Conservation (phyloP, 2,113 vertebrate genomes). For the Mustela lutreola region DNA sequence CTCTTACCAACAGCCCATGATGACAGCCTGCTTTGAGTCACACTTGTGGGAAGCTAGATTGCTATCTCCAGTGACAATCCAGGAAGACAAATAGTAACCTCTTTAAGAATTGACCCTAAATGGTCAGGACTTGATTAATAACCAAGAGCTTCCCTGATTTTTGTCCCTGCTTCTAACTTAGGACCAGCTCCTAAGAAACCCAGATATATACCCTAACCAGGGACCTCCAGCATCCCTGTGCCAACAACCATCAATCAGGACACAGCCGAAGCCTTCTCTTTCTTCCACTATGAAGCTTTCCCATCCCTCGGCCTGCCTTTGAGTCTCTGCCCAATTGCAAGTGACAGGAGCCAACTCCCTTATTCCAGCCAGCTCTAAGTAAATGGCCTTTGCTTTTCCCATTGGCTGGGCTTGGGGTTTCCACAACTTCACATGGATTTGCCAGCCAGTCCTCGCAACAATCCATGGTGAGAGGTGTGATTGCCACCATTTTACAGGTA, state of each 20-base stretch:
- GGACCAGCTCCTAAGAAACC: background rate
- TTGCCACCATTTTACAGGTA: background rate
- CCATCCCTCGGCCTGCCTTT: background rate
- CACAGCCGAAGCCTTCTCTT: background rate
- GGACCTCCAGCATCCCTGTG: background rate
- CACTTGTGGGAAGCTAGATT: background rate
- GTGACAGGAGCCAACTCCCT: background rate
- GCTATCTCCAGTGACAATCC: background rate
- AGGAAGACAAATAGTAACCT: background rate
- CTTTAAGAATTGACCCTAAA: background rate
- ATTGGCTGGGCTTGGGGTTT: background rate
- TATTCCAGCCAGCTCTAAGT: background rate
- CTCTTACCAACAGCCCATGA: background rate
- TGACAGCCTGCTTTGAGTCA: background rate
- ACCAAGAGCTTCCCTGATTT: background rate
- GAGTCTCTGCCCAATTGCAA: background rate
- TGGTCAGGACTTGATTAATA: background rate
- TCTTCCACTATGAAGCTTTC: background rate
- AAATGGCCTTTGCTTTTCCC: background rate
- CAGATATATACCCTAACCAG: background rate
- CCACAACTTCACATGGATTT: background rate
- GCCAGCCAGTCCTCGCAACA: background rate
- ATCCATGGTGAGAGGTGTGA: background rate
- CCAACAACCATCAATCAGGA: background rate
- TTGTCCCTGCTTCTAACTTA: background rate